Evolutionary conservation across 2,797 vertebrate genomes (phyloP).

Genomic region (Bufotes viridis): DNA sequence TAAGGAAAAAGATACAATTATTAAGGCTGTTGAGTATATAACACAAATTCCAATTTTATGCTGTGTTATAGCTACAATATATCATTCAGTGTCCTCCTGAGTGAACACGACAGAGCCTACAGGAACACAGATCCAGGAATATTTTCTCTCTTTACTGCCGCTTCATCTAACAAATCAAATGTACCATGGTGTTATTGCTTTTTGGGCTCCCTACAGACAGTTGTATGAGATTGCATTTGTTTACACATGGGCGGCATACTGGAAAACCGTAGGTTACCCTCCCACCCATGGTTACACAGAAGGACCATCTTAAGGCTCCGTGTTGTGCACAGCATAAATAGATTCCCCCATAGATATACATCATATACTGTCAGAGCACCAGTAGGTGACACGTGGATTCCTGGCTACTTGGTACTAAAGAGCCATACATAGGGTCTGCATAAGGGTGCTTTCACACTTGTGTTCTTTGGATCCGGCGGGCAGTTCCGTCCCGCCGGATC

Average conservation of each 20-base stretch:
- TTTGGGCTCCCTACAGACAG: not conserved
- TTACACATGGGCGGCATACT: not conserved
- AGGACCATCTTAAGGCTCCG: no score
- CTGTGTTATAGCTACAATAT: not conserved
- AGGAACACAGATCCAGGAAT: not conserved
- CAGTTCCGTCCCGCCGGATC: no score
- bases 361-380: not conserved
- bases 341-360: not conserved
- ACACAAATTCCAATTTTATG: not conserved
- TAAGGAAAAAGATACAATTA: not conserved
- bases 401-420: not conserved
- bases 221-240: not conserved
- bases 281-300: no score
- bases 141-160: not conserved
- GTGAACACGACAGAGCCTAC: not conserved
- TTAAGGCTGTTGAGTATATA: not conserved
- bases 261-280: not conserved
- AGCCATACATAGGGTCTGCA: not conserved
- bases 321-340: no score
- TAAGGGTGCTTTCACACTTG: no score
- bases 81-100: conserved; percentile 7
- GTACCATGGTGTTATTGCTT: not conserved
- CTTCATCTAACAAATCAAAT: not conserved
- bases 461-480: no score
- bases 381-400: not conserved